Evolutionary conservation across 2,113 vertebrate species (phyloP).

Genomic region (Actenoides hombroni): DNA sequence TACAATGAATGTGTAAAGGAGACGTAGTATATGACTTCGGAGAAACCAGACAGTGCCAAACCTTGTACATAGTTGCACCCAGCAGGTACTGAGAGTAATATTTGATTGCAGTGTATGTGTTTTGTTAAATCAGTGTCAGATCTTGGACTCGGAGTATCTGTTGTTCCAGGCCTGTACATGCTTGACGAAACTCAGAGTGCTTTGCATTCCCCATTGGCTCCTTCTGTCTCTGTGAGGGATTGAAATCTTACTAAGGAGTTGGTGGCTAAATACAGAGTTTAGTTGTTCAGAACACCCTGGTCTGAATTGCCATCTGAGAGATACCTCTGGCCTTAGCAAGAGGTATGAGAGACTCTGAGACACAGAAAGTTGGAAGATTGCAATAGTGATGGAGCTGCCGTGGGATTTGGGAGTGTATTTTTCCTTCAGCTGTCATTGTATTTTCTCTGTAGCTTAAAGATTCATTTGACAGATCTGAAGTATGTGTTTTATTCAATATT

Average conservation of each 20-base stretch:
- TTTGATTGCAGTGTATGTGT: background rate
- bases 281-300: fast-evolving
- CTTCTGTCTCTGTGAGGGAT: background rate
- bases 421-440: background rate
- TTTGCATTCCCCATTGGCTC: background rate
- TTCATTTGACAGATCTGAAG: background rate
- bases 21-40: background rate
- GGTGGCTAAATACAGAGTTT: background rate
- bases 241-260: background rate
- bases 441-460: background rate
- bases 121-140: background rate
- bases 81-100: background rate
- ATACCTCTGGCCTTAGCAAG: background rate
- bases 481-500: background rate
- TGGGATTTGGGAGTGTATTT: background rate
- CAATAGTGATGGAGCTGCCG: background rate
- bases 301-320: background rate
- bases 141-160: fast-evolving
- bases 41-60: background rate
- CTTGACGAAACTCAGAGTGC: background rate
- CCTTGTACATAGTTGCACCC: background rate
- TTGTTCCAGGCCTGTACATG: background rate
- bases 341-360: fast-evolving
- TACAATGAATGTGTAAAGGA: background rate
- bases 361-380: background rate